Evolutionary conservation across 1,140 invertebrate species (phyloP).

Genomic region (Papilio aristodemus): DNA sequence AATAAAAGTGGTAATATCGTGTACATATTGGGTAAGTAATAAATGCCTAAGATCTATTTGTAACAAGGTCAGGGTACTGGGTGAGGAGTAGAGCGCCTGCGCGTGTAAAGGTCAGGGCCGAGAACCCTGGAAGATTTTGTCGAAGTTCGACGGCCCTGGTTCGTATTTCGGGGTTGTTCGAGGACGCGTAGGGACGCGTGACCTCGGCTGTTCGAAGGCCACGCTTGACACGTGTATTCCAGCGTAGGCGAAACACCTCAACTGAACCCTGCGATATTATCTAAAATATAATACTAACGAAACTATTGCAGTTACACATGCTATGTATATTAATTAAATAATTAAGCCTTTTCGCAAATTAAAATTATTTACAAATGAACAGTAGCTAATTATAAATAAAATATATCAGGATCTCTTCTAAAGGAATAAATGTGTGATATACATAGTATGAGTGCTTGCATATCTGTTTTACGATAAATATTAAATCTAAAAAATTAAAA

Average conservation of each 20-base stretch:
- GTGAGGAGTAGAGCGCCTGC: slow-evolving; percentile 66
- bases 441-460: no score
- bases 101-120: slow-evolving; percentile 76
- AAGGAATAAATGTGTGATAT: no score
- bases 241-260: slow-evolving; percentile 58
- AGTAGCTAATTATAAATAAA: no score
- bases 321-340: no score
- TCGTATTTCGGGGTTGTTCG: slow-evolving; percentile 67
- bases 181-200: slow-evolving; percentile 55
- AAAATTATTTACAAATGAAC: no score
- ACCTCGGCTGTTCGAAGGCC: slow-evolving; percentile 69
- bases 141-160: slow-evolving; percentile 64
- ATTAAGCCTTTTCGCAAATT: no score
- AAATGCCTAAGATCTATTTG: slow-evolving; percentile 59
- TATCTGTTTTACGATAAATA: not conserved
- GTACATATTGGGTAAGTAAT: slow-evolving; percentile 38
- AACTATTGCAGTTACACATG: not conserved
- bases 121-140: slow-evolving; percentile 74
- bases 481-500: not conserved
- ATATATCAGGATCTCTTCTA: no score
- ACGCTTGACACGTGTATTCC: slow-evolving; percentile 67
- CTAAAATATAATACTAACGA: slow-evolving; percentile 11
- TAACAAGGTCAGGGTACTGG: slow-evolving; percentile 73
- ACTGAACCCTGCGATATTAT: slow-evolving; percentile 44
- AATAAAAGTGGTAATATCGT: not conserved